These are phyloP conservation scores for Nemopilema nomurai DNA, from an alignment of 30 jellyfish, hydroid and myxozoan species.

Conservation along the genomic window DNA sequence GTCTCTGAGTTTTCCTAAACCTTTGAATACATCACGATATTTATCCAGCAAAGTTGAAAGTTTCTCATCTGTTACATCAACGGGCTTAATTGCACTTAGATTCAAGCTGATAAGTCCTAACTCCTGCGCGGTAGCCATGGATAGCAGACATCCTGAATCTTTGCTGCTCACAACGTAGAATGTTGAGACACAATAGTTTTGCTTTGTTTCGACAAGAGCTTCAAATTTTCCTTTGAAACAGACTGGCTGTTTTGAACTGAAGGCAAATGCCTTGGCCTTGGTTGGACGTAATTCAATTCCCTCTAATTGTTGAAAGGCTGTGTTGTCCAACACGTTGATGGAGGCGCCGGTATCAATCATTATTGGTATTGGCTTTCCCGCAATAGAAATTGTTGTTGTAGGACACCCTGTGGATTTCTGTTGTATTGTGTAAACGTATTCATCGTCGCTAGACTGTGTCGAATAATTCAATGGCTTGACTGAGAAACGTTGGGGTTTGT, in stretches of 20 bases:
- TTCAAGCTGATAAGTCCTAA: conserved; percentile 24
- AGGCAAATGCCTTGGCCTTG: conserved; percentile 25
- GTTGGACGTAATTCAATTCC: conserved; percentile 17
- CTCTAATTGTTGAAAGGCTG: conserved; percentile 3
- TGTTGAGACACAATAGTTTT: neutral
- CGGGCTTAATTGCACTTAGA: too few relatives aligned
- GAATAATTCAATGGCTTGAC: too few relatives aligned
- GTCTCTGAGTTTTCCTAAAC: conserved; percentile 28
- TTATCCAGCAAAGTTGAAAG: conserved; percentile 18
- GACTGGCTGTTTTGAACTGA: conserved; percentile 10
- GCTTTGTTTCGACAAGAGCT: conserved; percentile 16
- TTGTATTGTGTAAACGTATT: conserved; percentile 1
- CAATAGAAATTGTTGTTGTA: too few relatives aligned
- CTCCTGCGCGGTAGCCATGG: conserved; percentile 34
- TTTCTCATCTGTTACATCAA: too few relatives aligned
- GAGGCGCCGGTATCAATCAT: conserved; percentile 35
- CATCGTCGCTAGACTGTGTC: conserved; percentile 27
- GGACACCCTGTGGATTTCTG: too few relatives aligned
- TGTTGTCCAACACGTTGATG: conserved; percentile 6
- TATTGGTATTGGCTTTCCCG: neutral
- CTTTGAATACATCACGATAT: conserved; percentile 20
- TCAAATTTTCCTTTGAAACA: conserved; percentile 31
- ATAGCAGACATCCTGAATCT: conserved; percentile 16
- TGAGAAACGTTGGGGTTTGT: too few relatives aligned
- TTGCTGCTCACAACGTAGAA: conserved; percentile 26